Evolutionary conservation across 2,113 vertebrate genomes (phyloP).

Genomic region (Guaruba guarouba): DNA sequence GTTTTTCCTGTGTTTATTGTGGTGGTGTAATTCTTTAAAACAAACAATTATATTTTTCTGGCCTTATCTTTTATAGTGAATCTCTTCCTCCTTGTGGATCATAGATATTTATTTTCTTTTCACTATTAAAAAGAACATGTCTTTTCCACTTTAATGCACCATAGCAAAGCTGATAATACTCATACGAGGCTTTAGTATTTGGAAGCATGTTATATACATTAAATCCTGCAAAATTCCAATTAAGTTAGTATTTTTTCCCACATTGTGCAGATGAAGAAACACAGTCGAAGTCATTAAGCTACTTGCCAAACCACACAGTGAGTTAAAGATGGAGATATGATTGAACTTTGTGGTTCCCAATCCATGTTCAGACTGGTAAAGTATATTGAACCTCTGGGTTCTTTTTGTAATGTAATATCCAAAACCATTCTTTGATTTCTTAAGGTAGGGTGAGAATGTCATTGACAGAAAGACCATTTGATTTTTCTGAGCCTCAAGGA

Average conservation of each 20-base stretch:
- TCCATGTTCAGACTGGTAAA: slow-evolving; percentile 26
- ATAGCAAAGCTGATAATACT: slow-evolving; percentile 13
- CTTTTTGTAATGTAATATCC: neutral
- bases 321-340: slow-evolving; percentile 19
- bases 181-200: neutral
- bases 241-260: slow-evolving; percentile 48
- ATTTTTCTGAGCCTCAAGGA: slow-evolving; percentile 34
- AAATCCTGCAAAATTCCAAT: slow-evolving; percentile 41
- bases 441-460: slow-evolving; percentile 14
- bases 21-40: neutral
- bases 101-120: neutral
- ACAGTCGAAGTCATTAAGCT: slow-evolving; percentile 38
- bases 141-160: neutral
- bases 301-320: slow-evolving; percentile 58
- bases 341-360: slow-evolving; percentile 45
- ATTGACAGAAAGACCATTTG: slow-evolving; percentile 41
- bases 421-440: neutral
- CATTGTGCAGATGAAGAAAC: slow-evolving; percentile 39
- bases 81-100: neutral
- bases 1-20: neutral
- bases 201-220: neutral
- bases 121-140: neutral
- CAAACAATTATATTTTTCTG: neutral
- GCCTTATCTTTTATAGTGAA: slow-evolving; percentile 7
- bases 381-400: slow-evolving; percentile 23